A percentile compares a stretch with the other conserved stretches of the same genome.
phyloP scores from a whole-genome alignment of 1,140 invertebrate genomes.

The Scaptomyza hsui region DNA sequence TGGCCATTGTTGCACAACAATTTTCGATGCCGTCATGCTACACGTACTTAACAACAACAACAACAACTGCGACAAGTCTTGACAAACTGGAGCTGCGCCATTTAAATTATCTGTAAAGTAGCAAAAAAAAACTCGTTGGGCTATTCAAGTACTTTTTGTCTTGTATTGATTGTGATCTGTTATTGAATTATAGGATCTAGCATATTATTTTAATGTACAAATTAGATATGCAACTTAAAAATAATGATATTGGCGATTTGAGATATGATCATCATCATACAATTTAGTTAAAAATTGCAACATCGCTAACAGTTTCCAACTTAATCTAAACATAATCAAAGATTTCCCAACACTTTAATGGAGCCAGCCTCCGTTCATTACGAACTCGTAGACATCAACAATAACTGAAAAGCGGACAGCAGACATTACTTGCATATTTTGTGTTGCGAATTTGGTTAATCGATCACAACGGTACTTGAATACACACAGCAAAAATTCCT shows the following conservation, averaged over 20 bases:
- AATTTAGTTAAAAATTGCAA: slow-evolving; percentile 17
- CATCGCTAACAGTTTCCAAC: slow-evolving; percentile 5
- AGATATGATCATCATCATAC: slow-evolving; percentile 4
- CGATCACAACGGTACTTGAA: slow-evolving; percentile 26
- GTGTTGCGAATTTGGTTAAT: slow-evolving; percentile 33
- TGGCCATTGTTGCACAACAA: slow-evolving; percentile 71
- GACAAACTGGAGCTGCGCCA: slow-evolving; percentile 67
- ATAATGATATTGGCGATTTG: neutral
- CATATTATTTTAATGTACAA: slow-evolving; percentile 1
- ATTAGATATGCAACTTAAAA: slow-evolving; percentile 27
- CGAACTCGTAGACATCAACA: slow-evolving; percentile 16
- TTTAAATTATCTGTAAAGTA: slow-evolving; percentile 49
- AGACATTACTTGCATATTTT: slow-evolving; percentile 12
- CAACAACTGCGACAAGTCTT: slow-evolving; percentile 60
- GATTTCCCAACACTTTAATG: slow-evolving; percentile 15
- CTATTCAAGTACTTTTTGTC: slow-evolving; percentile 36
- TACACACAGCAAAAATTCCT: slow-evolving; percentile 16
- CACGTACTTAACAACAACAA: slow-evolving; percentile 43
- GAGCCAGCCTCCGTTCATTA: slow-evolving; percentile 7
- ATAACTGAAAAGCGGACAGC: slow-evolving; percentile 1
- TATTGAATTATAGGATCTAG: slow-evolving; percentile 24
- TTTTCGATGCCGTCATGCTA: slow-evolving; percentile 68
- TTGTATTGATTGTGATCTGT: slow-evolving; percentile 30
- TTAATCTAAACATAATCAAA: slow-evolving; percentile 14
- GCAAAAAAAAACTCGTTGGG: slow-evolving; percentile 51